Base-by-base conservation (phyloP, 1,140 invertebrate genomes). In the Anastrepha obliqua region DNA sequence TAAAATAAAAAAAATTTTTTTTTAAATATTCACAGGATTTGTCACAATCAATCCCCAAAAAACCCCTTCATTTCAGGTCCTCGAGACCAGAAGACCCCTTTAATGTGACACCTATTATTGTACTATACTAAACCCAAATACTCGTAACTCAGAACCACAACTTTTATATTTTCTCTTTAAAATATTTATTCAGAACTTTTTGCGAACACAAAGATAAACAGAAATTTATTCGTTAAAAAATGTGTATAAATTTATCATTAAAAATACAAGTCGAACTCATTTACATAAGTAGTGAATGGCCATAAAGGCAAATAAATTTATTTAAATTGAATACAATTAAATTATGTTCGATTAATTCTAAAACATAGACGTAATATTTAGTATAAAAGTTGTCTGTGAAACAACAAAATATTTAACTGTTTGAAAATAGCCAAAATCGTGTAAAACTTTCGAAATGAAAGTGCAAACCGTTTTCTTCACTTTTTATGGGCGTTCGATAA, bases 281-380 rank as follows among this genome's bases (percentile, higher is more conserved):
- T 81, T 55, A 13, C 15, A 44, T 44, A 74, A 81, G 64, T 39
- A 29, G 64, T 20, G 44, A 81, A 81, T 55, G 74, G 8, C 9
- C 74, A 29, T 81, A 81, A 55, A 74, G 13, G 13, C 20, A 81
- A 55, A 20, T 81, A 81, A 55, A 20, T 70, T 42, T 44, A 81
- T 58, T 74, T 81, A 81, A 81, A 55, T 81, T 81, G 74, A 74
- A 20, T 81, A 58, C 20, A 55, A 20, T 55, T 55, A 55, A 81
- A 81, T 81, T 81, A 81, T 29, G 9, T 74, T 74, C 20, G 20
- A 20, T 81, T 81, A 81, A 51, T 55, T 81, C 47, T 81, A 55
- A 81, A 81, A 81, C 70, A 81, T 81, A 81, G 17, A 81, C 74
- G 74, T 55, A 81, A 81, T 81, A 81, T 20, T 81, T 62, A 62